Base-by-base conservation (phyloP, 2,888 invertebrate species). In the Morinoia aosen region DNA sequence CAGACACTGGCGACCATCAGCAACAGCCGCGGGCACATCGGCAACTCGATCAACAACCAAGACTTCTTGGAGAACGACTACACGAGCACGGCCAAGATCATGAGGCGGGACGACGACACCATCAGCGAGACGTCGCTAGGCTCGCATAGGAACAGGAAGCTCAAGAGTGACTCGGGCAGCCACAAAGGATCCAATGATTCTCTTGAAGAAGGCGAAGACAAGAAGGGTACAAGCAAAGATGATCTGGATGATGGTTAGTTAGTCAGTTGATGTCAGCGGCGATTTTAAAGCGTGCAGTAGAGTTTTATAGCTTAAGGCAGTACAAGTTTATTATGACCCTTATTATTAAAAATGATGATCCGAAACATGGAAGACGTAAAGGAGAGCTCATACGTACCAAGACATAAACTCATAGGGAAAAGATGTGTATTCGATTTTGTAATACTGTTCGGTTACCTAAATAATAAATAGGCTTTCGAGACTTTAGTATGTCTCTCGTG, bases 221-320 rank as follows among this genome's bases (percentile, higher is more conserved):
- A 99, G 97, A 98, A 98, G 97, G 99, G 99, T 97, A 98, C 98
- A 95, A 98, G 98, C 97, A 99, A 99, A 98, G 99, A 99, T 98
- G 99, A 99, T 97, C 98, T 98, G 97, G 98, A 98, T 96, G 97
- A 96, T 95, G 96, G 96, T 96, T 95, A 88, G 96, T 96, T 48
- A 76, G 76, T 76, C 76, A 7, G 76, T 76, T 95, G 76, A 95
- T 95, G 19, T 91, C 56, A 40, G 33, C 19, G 33, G 14, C 25
- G 25, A 56, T 91, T 91, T 48, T 48, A 48, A 48, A 48, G 48
- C 88, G 25, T 33, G 88, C n/a, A 25, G 5, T 88, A 88, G 2
- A 88, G 48, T 48, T 48, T 48, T 48, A 48, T 48, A 4, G 2
- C 48, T 48, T 4, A 48, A 48, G 48, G 3, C 48, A 48, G 48